phyloP scores from a whole-genome alignment of 2,797 vertebrate genomes.

The Enteromius fasciolatus region DNA sequence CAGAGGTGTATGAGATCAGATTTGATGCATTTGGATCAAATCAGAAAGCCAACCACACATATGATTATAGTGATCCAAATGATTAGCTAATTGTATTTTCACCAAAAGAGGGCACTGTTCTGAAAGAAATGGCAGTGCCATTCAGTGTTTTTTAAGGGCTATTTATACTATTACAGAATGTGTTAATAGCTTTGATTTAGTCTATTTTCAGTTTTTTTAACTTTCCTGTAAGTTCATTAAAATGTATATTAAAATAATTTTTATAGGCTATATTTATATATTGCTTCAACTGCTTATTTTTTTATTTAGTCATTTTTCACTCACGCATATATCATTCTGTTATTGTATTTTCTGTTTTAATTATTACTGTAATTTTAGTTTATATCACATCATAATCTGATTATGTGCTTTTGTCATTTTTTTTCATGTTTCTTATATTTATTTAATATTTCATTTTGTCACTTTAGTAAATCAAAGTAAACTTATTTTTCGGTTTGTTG shows the following conservation, averaged over 20 bases:
- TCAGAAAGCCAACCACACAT: not conserved
- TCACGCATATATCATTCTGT: not conserved
- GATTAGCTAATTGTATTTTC: not conserved
- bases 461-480: not conserved
- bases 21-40: not conserved
- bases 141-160: not conserved
- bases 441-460: not conserved
- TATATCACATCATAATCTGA: not conserved
- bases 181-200: not conserved
- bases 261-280: not conserved
- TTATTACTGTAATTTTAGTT: not conserved
- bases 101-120: conserved; percentile 72
- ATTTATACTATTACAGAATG: not conserved
- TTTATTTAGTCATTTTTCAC: not conserved
- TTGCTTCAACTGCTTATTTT: not conserved
- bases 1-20: not conserved
- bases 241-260: not conserved
- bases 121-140: conserved; percentile 56
- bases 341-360: not conserved
- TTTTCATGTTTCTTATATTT: not conserved
- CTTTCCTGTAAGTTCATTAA: not conserved
- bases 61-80: not conserved
- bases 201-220: not conserved
- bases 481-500: not conserved
- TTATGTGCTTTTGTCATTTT: not conserved